Base-by-base conservation (phyloP, 2,113 vertebrate species). In the Pollachius pollachius region DNA sequence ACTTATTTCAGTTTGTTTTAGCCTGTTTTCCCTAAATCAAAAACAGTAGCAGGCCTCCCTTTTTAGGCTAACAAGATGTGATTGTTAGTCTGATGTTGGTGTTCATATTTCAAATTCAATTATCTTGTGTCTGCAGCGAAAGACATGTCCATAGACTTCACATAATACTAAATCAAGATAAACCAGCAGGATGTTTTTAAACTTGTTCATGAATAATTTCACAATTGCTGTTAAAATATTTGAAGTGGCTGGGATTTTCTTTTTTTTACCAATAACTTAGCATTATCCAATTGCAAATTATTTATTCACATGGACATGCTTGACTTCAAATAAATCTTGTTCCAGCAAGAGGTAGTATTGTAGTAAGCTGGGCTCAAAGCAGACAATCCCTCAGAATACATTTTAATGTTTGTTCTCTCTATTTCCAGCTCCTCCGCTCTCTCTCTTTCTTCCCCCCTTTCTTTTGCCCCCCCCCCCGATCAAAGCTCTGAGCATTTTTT, bases 1-100 rank as follows among this genome's bases (percentile, higher is more conserved):
- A 62, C 69, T 80, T 71, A 12, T 77, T 80, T 84, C 80, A 90
- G 81, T 91, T 90, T 90, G 77, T 88, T 89, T 88, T 84, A 84
- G 75, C 63, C 61, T 62, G 77, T 77, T 67, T 69, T 74, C 68
- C 74, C 67, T 79, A 75, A 67, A 84, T 67, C 83, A 87, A 90
- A 82, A 85, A 81, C 84, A 88, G 81, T 81, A 63, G 81, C 79
- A 82, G 72, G 66, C 77, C 73, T 61, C 6, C 12, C 41, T 48
- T 48, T 48, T 48, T 13, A 48, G 41, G 6, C 41, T 7, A 48
- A 48, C 8, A 19, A 74, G 82, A 76, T 80, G 78, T 75, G 41
- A 70, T 87, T 67, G 76, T 88, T 86, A 82, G 80, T 67, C 5
- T 72, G 19, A 64, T 73, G 73, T 91, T 80, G 80, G 30, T 15